A percentile compares a stretch with the other conserved stretches of the same genome.
These are phyloP conservation scores for Crotophaga sulcirostris DNA, from an alignment of 2,113 vertebrate genomes.

Conservation along the genomic window DNA sequence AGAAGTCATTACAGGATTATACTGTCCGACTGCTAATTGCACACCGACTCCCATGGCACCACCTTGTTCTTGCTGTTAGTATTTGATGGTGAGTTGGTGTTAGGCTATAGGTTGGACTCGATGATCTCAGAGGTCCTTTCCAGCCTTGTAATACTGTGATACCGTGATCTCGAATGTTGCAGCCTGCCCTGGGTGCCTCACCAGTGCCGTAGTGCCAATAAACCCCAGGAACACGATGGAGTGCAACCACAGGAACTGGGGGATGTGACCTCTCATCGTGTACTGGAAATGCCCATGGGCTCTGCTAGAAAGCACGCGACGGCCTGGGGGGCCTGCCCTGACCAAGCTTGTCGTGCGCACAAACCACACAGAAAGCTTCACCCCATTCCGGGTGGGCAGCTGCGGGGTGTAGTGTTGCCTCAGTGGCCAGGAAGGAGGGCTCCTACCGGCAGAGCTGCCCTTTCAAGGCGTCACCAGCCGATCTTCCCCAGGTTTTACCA, in stretches of 20 bases:
- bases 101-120: no score
- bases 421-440: no score
- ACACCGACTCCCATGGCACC: neutral
- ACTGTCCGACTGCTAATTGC: neutral
- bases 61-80: neutral
- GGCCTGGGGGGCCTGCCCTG: accelerated
- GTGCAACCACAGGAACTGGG: accelerated
- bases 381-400: neutral
- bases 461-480: neutral
- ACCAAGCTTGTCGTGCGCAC: accelerated
- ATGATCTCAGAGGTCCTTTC: no score
- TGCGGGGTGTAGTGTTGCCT: accelerated
- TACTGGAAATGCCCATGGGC: accelerated
- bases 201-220: neutral
- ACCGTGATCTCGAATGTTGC: neutral
- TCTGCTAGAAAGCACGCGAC: accelerated
- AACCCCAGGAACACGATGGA: neutral
- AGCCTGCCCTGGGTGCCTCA: accelerated
- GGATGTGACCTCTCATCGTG: accelerated
- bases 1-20: neutral
- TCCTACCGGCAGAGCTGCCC: neutral
- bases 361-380: neutral
- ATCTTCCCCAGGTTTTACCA: no score
- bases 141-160: no score
- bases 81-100: no score